phyloP scores from a whole-genome alignment of 2,888 invertebrate species.

The Lasioglossum oenotherae region DNA sequence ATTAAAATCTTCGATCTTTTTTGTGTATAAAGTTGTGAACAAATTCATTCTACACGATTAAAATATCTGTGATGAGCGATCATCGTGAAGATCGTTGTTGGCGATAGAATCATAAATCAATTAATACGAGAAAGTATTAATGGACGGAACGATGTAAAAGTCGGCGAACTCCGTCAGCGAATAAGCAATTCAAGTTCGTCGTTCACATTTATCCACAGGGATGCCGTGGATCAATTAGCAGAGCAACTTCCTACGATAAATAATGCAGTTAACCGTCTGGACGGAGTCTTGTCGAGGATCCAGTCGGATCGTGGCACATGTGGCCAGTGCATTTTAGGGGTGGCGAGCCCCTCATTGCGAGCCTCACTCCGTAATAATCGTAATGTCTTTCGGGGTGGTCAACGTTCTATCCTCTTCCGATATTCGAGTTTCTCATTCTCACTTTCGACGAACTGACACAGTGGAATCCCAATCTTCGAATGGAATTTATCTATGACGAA shows the following conservation, averaged over 20 bases:
- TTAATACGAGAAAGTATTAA: neutral
- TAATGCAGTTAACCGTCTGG: constrained; percentile 82
- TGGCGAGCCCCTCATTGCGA: constrained; percentile 71
- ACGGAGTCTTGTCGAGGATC: constrained; percentile 80
- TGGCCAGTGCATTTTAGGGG: constrained; percentile 74
- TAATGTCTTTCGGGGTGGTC: constrained; percentile 82
- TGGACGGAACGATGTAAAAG: neutral
- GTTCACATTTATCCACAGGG: constrained; percentile 74
- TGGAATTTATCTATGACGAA: constrained; percentile 64
- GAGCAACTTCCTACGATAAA: constrained; percentile 78
- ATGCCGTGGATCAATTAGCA: constrained; percentile 85
- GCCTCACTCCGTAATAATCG: constrained; percentile 82
- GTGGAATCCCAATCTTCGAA: constrained; percentile 68
- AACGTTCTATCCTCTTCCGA: constrained; percentile 44
- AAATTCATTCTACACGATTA: neutral
- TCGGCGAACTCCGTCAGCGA: neutral
- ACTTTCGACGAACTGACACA: constrained; percentile 62
- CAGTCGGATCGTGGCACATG: constrained; percentile 74
- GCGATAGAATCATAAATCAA: neutral
- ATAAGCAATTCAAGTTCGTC: constrained; percentile 42
- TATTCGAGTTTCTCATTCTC: constrained; percentile 31
- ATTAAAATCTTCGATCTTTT: neutral
- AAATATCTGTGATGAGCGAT: neutral
- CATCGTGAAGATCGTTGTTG: neutral
- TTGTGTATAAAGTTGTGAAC: neutral